These are phyloP conservation scores for Coptodon rendalli DNA, from an alignment of 2,113 vertebrate genomes.

Conservation along the genomic window DNA sequence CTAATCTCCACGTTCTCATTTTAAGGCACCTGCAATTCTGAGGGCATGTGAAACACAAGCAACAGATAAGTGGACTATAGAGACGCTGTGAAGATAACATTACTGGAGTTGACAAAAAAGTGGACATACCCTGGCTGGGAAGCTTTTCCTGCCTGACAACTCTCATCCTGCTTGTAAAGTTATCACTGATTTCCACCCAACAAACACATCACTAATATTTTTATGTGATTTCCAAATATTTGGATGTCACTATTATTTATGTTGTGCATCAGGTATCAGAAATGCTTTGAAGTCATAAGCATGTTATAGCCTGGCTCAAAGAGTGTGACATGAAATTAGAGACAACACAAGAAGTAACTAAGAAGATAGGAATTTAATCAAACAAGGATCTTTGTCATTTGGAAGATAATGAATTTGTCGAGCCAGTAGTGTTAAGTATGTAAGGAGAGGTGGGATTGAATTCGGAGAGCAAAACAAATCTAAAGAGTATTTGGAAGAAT, in stretches of 20 bases:
- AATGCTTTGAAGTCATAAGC: not conserved
- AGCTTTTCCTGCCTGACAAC: not conserved
- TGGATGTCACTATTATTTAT: not conserved
- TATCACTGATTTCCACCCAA: not conserved
- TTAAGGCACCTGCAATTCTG: not conserved
- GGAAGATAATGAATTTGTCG: not conserved
- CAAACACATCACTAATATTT: not conserved
- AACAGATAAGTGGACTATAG: not conserved
- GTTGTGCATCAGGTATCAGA: not conserved
- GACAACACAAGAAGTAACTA: not conserved
- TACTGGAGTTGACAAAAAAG: not conserved
- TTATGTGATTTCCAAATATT: not conserved
- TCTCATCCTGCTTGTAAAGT: not conserved
- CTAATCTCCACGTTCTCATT: not conserved
- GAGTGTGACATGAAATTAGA: rapidly evolving
- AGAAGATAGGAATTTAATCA: not conserved
- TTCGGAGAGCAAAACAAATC: not conserved
- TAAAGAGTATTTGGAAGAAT: not conserved
- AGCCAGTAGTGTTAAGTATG: not conserved
- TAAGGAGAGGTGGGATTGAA: not conserved
- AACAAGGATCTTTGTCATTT: not conserved
- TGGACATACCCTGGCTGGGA: not conserved
- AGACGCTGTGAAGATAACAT: not conserved
- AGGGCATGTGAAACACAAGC: not conserved
- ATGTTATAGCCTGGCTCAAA: not conserved